Base-by-base conservation (phyloP, 2,113 vertebrate species). In the Sturnus vulgaris region DNA sequence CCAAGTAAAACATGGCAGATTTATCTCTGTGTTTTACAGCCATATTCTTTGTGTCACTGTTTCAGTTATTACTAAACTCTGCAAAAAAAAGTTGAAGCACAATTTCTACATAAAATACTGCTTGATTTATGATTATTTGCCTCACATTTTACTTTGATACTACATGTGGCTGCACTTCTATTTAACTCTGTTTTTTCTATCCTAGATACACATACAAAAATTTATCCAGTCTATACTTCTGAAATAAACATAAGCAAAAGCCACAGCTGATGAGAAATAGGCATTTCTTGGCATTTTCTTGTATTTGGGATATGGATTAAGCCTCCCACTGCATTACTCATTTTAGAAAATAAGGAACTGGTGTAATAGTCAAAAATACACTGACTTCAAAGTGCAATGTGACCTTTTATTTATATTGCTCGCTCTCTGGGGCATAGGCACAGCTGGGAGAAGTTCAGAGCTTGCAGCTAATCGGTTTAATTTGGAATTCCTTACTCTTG, bases 401-500 rank as follows among this genome's bases (percentile, higher is more conserved):
- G 65, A 87, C 89, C 44, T 92, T 56, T 7, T 61, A 50, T 92
- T 95, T 84, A 93, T 50, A 47, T 6, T 86, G 84, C 90, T 92
- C 4, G 0, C 52, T 91, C 75, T 50, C 87, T 50, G 35, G 59
- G 75, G 50, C 79, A 66, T 1, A 8, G 63, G 78, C 71, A 64
- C 65, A 89, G 91, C 91, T 89, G 92, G 86, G 84, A 87, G 65
- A 92, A 79, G 61, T 88, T 91, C 8, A 3, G 77, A 81, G 84
- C 93, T 91, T 16, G 3, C 56, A 93, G 87, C 40, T 91, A 35
- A 94, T 89, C 77, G 91, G 89, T 93, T 93, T 88, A 78, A 86
- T 84, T 92, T 92, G 92, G 94, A 96, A 94, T 94, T 96, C 77
- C 86, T 82, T 47, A 11, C 72, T 84, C 64, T 35, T 37, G 49